Evolutionary conservation across 2,113 vertebrate species (phyloP), one percentile per base, ranked within the genome.

Genomic region (Chaetodon auriga): DNA sequence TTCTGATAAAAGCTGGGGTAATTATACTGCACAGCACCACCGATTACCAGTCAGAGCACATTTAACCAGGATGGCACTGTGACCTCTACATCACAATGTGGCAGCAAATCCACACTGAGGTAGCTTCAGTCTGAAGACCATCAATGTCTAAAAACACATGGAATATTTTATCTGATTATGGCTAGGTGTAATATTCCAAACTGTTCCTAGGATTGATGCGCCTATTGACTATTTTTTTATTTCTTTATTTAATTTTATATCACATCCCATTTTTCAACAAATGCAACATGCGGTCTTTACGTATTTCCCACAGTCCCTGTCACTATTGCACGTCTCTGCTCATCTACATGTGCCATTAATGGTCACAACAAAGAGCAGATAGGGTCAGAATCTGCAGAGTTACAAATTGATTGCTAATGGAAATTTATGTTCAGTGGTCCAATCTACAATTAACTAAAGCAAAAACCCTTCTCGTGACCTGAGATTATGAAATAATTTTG

Each of bases 401-500:
- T 89, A 91, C 88, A 94, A 93, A 94, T 90, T 82, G 86, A 92
- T 87, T 77, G 84, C 91, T 93, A 93, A 95, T 94, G 92, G 79
- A 82, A 95, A 96, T 96, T 90, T 90, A 95, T 94, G 87, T 90
- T 86, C 87, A 86, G 83, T 82, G 81, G 89, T 89, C 84, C 75
- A 48, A 84, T 90, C 89, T 90, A 81, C 91, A 95, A 95, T 96
- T 94, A 95, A 93, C 91, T 79, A 69, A 92, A 93, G 93, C 86
- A 93, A 93, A 95, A 94, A 91, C 92, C 89, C 89, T 93, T 90
- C 76, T 84, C 6, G 66, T 87, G 88, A 93, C 92, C 92, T 58
- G 66, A 92, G 89, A 95, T 94, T 92, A 93, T 89, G 71, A 93
- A 94, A 94, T 95, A 95, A 95, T 95, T 95, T 94, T 95, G 95